These are phyloP conservation scores for Thrips palmi DNA, from an alignment of 1,140 invertebrate species.

Conservation along the genomic window DNA sequence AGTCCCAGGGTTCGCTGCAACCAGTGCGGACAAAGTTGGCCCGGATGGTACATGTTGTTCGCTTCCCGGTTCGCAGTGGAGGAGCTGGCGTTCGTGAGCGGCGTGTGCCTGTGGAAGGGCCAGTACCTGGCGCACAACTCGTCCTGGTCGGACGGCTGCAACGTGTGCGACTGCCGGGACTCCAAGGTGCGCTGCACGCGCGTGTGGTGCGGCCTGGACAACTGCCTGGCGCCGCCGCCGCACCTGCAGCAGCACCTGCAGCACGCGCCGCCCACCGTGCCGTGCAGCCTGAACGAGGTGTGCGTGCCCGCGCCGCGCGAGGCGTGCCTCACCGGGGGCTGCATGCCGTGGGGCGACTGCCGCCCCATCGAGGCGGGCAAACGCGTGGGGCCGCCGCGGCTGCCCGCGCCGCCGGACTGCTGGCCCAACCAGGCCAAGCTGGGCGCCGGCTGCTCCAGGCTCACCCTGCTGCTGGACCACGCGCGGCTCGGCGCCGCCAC, in stretches of 20 bases:
- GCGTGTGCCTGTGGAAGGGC: slow-evolving; percentile 34
- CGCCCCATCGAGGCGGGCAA: slow-evolving; percentile 48
- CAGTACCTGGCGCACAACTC: slow-evolving; percentile 36
- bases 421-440: slow-evolving; percentile 54
- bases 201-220: slow-evolving; percentile 67
- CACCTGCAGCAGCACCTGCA: too few relatives aligned
- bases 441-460: slow-evolving; percentile 51
- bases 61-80: slow-evolving; percentile 24
- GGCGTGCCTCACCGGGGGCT: slow-evolving; percentile 56
- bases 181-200: slow-evolving; percentile 60
- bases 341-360: slow-evolving; percentile 65
- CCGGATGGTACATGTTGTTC: slow-evolving; percentile 5
- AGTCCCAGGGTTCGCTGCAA: slow-evolving; percentile 19
- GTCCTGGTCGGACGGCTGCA: slow-evolving; percentile 62
- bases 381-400: slow-evolving; percentile 49
- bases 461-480: slow-evolving; percentile 49
- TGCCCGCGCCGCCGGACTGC: slow-evolving; percentile 54
- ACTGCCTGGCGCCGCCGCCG: slow-evolving; percentile 38
- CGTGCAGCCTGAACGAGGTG: too few relatives aligned
- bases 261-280: too few relatives aligned
- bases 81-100: slow-evolving; percentile 20
- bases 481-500: slow-evolving; percentile 34
- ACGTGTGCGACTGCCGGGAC: slow-evolving; percentile 57
- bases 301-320: slow-evolving; percentile 57
- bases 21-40: slow-evolving; percentile 15